phyloP scores from a whole-genome alignment of 1,140 invertebrate genomes.

The Cydia fagiglandana region DNA sequence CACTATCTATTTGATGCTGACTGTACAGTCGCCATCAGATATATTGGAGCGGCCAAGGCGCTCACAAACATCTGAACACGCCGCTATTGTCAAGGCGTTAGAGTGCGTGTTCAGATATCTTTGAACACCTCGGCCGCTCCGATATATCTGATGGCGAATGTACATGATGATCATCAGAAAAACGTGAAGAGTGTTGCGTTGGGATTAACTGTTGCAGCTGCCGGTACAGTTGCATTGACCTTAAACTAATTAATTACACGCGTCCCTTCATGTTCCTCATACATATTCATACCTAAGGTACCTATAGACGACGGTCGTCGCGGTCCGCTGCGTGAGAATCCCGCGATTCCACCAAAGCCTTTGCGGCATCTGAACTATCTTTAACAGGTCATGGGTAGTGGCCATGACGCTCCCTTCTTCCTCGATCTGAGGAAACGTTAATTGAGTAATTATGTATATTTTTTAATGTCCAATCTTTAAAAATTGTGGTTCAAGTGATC shows the following conservation, averaged over 20 bases:
- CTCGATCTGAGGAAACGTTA: not conserved
- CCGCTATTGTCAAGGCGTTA: too few species aligned
- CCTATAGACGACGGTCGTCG: not conserved
- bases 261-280: not conserved
- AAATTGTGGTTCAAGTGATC: too few species aligned
- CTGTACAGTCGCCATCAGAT: too few species aligned
- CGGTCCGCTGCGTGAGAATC: slow-evolving; percentile 9
- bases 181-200: not conserved
- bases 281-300: slow-evolving; percentile 17
- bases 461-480: not conserved
- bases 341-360: slow-evolving; percentile 15
- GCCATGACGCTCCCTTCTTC: slow-evolving; percentile 8
- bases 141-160: too few species aligned
- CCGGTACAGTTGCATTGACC: slow-evolving; percentile 10
- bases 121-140: too few species aligned
- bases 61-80: too few species aligned
- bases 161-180: not conserved
- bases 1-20: too few species aligned
- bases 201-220: not conserved
- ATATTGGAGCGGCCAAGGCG: too few species aligned
- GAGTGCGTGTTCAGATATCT: too few species aligned
- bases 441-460: not conserved
- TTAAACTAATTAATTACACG: slow-evolving; percentile 29
- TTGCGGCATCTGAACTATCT: slow-evolving; percentile 10
- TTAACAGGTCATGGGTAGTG: slow-evolving; percentile 14